Evolutionary conservation across 2,888 invertebrate species (phyloP).

Genomic region (Drosophila eohydei): DNA sequence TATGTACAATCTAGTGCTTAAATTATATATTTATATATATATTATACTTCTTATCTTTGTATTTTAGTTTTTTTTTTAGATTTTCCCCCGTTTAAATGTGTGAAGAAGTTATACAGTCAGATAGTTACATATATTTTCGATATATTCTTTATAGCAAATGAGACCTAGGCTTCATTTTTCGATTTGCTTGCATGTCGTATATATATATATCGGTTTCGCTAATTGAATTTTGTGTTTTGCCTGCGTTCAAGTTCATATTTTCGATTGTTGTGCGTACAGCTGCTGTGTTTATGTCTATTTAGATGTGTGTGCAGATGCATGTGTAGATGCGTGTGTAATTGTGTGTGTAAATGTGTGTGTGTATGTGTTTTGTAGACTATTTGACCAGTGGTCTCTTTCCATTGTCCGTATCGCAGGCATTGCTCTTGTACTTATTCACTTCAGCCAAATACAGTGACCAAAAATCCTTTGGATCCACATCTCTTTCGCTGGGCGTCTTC

Average conservation of each 20-base stretch:
- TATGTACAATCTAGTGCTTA: slow-evolving; percentile 55
- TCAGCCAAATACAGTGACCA: slow-evolving; percentile 97
- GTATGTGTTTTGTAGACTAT: slow-evolving; percentile 85
- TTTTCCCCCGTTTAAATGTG: not conserved
- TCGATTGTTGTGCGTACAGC: slow-evolving; percentile 2
- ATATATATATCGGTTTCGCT: slow-evolving; percentile 3
- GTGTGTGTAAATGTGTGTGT: slow-evolving; percentile 6
- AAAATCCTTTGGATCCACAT: slow-evolving; percentile 90
- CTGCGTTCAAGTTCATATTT: slow-evolving; percentile 58
- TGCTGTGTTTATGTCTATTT: slow-evolving; percentile 6
- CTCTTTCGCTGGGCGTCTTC: slow-evolving; percentile 87
- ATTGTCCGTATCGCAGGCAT: slow-evolving; percentile 95
- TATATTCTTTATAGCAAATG: slow-evolving; percentile 1
- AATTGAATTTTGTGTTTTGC: not conserved
- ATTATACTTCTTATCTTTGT: slow-evolving; percentile 1
- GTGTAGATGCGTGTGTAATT: not conserved
- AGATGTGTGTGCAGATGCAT: not conserved
- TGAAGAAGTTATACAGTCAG: not conserved
- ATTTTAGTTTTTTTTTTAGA: not conserved
- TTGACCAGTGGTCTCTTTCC: slow-evolving; percentile 96
- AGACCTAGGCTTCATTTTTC: not conserved
- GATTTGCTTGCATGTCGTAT: not conserved
- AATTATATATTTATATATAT: not conserved
- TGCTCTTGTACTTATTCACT: slow-evolving; percentile 96
- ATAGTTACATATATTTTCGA: slow-evolving; percentile 5